A percentile compares a stretch with the other conserved stretches of the same genome.
These are phyloP conservation scores for Oryzias woworae DNA, from an alignment of 2,113 vertebrate species.

Conservation along the genomic window DNA sequence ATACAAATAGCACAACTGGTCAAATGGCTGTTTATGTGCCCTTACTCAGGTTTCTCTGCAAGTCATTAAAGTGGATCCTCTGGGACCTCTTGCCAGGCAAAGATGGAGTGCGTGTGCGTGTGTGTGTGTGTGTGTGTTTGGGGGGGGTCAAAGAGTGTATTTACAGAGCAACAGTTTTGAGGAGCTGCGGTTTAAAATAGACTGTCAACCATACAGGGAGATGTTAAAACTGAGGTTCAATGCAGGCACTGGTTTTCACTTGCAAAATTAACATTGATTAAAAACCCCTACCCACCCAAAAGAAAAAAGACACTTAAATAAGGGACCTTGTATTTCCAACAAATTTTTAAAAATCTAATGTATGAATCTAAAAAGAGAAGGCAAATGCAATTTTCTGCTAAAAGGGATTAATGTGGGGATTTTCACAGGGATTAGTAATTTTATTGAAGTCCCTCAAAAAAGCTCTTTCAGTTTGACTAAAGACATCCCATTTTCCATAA, in stretches of 20 bases:
- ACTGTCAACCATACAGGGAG: neutral
- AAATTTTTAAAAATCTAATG: too few species aligned
- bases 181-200: slow-evolving; percentile 1
- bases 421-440: slow-evolving; percentile 46
- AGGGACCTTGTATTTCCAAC: neutral
- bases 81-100: slow-evolving; percentile 25
- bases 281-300: too few species aligned
- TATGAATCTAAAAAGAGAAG: neutral
- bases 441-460: slow-evolving; percentile 27
- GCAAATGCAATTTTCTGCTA: slow-evolving; percentile 34
- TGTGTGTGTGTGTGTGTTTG: neutral
- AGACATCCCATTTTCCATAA: slow-evolving; percentile 6
- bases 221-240: neutral
- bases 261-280: too few species aligned
- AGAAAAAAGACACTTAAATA: too few species aligned
- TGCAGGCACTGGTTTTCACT: too few species aligned
- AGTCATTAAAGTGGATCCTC: slow-evolving; percentile 33
- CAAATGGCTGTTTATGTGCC: slow-evolving; percentile 33
- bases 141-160: slow-evolving; percentile 4
- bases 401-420: slow-evolving; percentile 51
- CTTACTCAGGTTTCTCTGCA: slow-evolving; percentile 48
- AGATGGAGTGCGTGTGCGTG: slow-evolving; percentile 2
- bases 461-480: slow-evolving; percentile 37
- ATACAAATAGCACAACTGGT: slow-evolving; percentile 47
- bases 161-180: slow-evolving; percentile 24